Percentiles rank a stretch among this genome's conserved stretches.
phyloP scores from a whole-genome alignment of 2,113 vertebrate species.

The Menidia beryllina region DNA sequence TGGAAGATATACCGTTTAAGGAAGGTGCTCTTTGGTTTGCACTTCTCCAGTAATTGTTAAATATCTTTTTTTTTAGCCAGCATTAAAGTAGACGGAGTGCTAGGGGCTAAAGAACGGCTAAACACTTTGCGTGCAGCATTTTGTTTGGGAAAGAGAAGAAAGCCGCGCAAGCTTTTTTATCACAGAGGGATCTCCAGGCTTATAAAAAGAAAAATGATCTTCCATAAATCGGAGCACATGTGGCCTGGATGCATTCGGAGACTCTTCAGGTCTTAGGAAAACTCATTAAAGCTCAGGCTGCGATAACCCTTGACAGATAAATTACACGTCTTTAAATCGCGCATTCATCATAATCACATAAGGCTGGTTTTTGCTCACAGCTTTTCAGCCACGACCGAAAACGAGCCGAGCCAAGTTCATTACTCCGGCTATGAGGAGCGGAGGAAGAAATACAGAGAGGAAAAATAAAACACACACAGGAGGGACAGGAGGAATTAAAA shows the following conservation, averaged over 20 bases:
- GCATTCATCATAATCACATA: slow-evolving; percentile 68
- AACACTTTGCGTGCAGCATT: slow-evolving; percentile 18
- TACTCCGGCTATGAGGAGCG: slow-evolving; percentile 57
- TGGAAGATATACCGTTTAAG: neutral
- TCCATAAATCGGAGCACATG: slow-evolving; percentile 43
- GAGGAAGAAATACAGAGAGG: slow-evolving; percentile 26
- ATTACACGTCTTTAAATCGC: slow-evolving; percentile 48
- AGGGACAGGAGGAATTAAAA: slow-evolving; percentile 2
- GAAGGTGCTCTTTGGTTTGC: neutral
- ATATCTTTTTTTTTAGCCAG: neutral
- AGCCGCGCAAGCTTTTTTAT: neutral
- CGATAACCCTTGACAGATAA: slow-evolving; percentile 72
- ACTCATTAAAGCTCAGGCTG: slow-evolving; percentile 58
- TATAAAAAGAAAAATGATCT: slow-evolving; percentile 22
- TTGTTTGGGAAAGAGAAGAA: slow-evolving; percentile 10
- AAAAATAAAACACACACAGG: slow-evolving; percentile 16
- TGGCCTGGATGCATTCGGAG: slow-evolving; percentile 28
- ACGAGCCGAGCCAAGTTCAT: slow-evolving; percentile 50
- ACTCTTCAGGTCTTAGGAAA: slow-evolving; percentile 61
- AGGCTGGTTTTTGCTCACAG: slow-evolving; percentile 47
- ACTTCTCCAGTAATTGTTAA: neutral
- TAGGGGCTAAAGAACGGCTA: slow-evolving; percentile 2
- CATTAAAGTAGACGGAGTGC: neutral
- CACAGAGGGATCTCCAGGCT: slow-evolving; percentile 7
- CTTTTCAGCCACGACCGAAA: slow-evolving; percentile 39